Conservation (phyloP, 2,888 invertebrate species). For the Mesorhabditis sp. region DNA sequence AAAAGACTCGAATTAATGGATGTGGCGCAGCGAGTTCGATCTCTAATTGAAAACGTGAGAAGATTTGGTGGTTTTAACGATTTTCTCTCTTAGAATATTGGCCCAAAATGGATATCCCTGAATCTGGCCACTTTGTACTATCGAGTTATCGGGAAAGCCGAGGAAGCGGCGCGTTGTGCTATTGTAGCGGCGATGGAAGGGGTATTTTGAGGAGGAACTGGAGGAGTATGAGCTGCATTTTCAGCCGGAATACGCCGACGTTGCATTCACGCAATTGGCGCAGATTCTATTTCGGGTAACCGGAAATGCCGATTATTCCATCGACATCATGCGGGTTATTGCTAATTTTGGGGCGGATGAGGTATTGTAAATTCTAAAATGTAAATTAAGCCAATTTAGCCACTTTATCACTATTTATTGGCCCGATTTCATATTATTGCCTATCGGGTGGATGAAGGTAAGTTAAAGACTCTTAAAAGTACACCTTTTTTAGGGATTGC, state of each 20-base stretch:
- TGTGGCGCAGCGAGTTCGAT: conserved; percentile 74
- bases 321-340: conserved; percentile 15
- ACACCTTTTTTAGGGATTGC: not conserved
- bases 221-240: not conserved
- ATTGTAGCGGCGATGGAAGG: conserved; percentile 64
- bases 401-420: conserved; percentile 29
- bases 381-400: conserved; percentile 16
- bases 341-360: conserved; percentile 6
- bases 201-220: conserved; percentile 8
- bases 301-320: conserved; percentile 38
- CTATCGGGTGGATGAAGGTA: conserved; percentile 9
- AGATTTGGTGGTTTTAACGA: conserved; percentile 8
- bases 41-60: conserved; percentile 70
- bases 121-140: conserved; percentile 76
- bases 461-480: not conserved
- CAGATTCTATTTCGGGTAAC: conserved; percentile 68
- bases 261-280: conserved; percentile 71
- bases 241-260: conserved; percentile 62
- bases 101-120: conserved; percentile 73
- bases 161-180: conserved; percentile 72
- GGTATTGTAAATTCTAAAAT: not conserved
- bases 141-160: conserved; percentile 71
- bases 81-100: conserved; percentile 66
- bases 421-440: conserved; percentile 26
- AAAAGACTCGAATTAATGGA: conserved; percentile 64